phyloP scores from a whole-genome alignment of 1,140 invertebrate species.

The Gonioctena quinquepunctata region DNA sequence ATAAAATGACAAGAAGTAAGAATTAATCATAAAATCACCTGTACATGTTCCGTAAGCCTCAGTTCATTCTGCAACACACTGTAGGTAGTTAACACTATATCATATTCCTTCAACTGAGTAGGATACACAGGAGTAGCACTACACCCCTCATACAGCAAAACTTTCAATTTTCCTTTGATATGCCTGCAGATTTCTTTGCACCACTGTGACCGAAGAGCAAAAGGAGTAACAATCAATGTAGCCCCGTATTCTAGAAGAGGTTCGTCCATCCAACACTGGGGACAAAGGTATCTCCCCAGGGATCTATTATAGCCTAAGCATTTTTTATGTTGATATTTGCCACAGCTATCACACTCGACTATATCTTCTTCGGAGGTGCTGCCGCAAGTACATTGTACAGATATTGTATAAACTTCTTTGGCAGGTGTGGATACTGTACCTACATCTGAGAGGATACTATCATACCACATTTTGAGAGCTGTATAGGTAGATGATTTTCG shows the following conservation, averaged over 20 bases:
- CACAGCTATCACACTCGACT: conserved; percentile 62
- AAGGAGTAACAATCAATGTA: conserved; percentile 77
- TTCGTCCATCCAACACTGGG: conserved; percentile 65
- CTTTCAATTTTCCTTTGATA: conserved; percentile 60
- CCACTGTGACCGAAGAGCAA: conserved; percentile 74
- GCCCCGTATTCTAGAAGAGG: conserved; percentile 61
- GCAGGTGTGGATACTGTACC: conserved; percentile 6
- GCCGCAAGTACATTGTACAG: conserved; percentile 52
- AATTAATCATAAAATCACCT: conserved; percentile 34
- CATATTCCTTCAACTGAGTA: conserved; percentile 65
- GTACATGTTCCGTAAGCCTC: conserved; percentile 53
- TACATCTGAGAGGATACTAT: conserved; percentile 31
- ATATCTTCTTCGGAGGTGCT: conserved; percentile 42
- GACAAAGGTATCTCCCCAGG: conserved; percentile 61
- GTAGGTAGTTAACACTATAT: conserved; percentile 79
- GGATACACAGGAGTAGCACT: conserved; percentile 70
- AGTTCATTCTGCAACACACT: conserved; percentile 66
- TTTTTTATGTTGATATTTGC: conserved; percentile 62
- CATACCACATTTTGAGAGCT: conserved; percentile 44
- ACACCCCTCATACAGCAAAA: conserved; percentile 63
- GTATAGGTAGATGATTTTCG: conserved; percentile 30
- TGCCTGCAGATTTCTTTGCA: conserved; percentile 73
- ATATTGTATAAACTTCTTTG: conserved; percentile 9
- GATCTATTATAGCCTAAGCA: conserved; percentile 63
- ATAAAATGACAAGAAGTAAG: no score